Conservation (phyloP, 1,140 invertebrate genomes). For the Drosophila cardini region DNA sequence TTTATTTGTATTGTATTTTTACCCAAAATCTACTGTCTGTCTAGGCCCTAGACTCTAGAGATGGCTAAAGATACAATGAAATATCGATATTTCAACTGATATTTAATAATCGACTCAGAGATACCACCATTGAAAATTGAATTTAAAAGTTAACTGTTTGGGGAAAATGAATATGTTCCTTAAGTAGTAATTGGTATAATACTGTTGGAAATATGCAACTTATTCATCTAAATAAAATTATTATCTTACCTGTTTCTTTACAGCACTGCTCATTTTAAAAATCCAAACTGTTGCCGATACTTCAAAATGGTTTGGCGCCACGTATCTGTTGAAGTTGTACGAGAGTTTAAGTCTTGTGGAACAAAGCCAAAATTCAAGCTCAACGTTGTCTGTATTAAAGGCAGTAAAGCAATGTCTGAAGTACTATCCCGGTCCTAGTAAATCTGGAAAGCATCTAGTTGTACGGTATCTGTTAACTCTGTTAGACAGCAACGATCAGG, state of each 20-base stretch:
- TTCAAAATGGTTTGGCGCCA: constrained; percentile 49
- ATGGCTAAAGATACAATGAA: too few relatives aligned
- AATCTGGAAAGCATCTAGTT: constrained; percentile 26
- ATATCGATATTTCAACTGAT: too few relatives aligned
- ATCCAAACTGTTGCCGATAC: constrained; percentile 36
- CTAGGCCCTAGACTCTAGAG: too few relatives aligned
- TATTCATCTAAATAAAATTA: too few relatives aligned
- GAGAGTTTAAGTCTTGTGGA: constrained; percentile 17
- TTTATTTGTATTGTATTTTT: too few relatives aligned
- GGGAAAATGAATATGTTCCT: too few relatives aligned
- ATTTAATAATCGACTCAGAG: too few relatives aligned
- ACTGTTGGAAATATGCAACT: too few relatives aligned
- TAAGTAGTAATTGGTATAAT: too few relatives aligned
- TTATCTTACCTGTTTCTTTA: constrained; percentile 12
- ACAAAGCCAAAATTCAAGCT: not conserved
- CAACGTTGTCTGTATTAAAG: constrained; percentile 32
- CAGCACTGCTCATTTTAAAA: constrained; percentile 37
- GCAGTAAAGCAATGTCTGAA: constrained; percentile 41
- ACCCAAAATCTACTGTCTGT: too few relatives aligned
- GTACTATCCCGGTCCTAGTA: constrained; percentile 54
- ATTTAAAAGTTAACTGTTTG: too few relatives aligned
- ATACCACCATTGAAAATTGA: too few relatives aligned
- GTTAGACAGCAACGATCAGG: constrained; percentile 34
- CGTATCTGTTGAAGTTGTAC: constrained; percentile 36
- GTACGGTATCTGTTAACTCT: constrained; percentile 22